Base-by-base conservation (phyloP, 1,140 invertebrate species). In the Heliconius hermathena region DNA sequence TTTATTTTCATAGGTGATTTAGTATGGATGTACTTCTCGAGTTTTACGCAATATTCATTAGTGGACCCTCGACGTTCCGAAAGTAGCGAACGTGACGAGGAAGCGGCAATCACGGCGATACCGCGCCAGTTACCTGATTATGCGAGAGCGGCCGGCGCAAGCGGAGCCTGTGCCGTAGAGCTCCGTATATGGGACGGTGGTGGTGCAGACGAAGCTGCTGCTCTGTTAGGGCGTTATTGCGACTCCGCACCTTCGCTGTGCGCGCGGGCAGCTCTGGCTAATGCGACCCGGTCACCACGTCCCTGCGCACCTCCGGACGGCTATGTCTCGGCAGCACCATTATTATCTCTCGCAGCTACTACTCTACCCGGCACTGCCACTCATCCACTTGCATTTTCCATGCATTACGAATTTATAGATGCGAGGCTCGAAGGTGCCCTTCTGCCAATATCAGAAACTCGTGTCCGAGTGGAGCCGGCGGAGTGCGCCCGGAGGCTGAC, bases 11-110 rank as follows among this genome's bases (percentile, higher is more conserved):
- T 82, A 95, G 96, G 96, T 73, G 97, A 98, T 87, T 95, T 97
- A 38, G 96, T 98, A 26, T 98, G 98, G 98, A 95, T 98, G 57
- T 98, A 97, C 89, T 98, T 98, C 89, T 93, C 97, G 72, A 97
- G 97, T 74, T 98, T 98, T 91, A 96, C 96, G 73, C 97, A 97
- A 81, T 96, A 96, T 82, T 96, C 97, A 78, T 90, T 97, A 73
- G 95, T 95, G 83, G 95, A 95, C 80, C 92, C 90, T 76, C 93
- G 94, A 72, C 92, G 95, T 60, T 87, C 82, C 0, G 90, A 92
- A 52, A 91, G 90, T 77, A 85, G 82, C n/a, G 91, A 93, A 77
- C 85, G 89, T 22, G 88, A 91, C 8, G 91, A 90, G 36, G 89
- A 91, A 16, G 52, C 41, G 46, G 76, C 86, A 72, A 52, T 54